Base-by-base conservation (phyloP, 2,888 invertebrate species). In the Mechanitis mazaeus region DNA sequence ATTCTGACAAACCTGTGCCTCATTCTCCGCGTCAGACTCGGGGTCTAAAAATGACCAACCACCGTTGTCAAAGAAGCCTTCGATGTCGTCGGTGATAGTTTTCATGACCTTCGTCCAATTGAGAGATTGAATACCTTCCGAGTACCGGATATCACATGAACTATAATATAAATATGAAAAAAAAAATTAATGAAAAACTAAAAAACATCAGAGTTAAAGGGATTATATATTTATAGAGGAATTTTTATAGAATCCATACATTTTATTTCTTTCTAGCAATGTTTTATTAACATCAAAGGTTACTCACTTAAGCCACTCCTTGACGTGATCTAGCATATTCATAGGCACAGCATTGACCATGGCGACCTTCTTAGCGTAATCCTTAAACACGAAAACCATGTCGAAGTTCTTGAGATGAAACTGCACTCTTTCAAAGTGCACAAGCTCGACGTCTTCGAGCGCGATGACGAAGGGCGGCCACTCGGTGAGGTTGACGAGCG, bases 71-170 rank as follows among this genome's bases (percentile, higher is more conserved):
- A 99, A 99, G 92, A 99, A 99, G 0, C 97, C 98, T 77, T 98
- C 98, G 0, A 98, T 97, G 85, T 99, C 99, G 80, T 99, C 99
- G 0, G 96, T 96, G 74, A 99, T 99, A 0, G 99, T 99, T 90
- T 99, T 99, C 99, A 99, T 99, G 71, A 99, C 98, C 85, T 99
- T 99, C 0, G 96, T 94, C 99, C 99, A 99, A 88, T 99, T 99
- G 74, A 99, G 92, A 0, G 98, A 98, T 82, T 99, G 99, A 59
- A 99, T 96, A 75, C 99, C 99, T 85, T 99, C 99, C 0, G 98
- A 96, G 85, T 99, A 99, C 53, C 96, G 94, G 71, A 98, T 97
- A 78, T 98, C 98, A 84, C 98, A 98, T 0, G 97, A 97, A 79
- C 95, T 96, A 80, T 35, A 64, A 61, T 35, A 33, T 20, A 33